phyloP scores from a whole-genome alignment of 92 coral and sea anemone species.

The Micromussa lordhowensis region DNA sequence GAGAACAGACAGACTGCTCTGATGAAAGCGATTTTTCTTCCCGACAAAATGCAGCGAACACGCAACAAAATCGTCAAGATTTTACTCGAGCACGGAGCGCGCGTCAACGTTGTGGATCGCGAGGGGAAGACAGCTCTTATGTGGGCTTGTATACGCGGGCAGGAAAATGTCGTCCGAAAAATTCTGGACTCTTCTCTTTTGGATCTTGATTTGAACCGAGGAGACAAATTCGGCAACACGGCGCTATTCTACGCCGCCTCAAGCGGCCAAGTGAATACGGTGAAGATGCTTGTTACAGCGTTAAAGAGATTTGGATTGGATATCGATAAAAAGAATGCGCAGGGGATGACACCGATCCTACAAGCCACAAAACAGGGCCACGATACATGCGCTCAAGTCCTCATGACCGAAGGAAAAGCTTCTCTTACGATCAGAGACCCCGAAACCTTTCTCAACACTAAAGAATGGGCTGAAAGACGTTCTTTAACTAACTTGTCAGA shows the following conservation, averaged over 20 bases:
- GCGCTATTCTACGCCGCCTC: slow-evolving; percentile 90
- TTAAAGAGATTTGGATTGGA: slow-evolving; percentile 88
- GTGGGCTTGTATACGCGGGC: slow-evolving; percentile 85
- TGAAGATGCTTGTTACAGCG: slow-evolving; percentile 72
- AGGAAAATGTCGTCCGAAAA: slow-evolving; percentile 69
- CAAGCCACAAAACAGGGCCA: slow-evolving; percentile 81
- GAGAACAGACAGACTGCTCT: slow-evolving; percentile 88
- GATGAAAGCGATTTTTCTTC: slow-evolving; percentile 88
- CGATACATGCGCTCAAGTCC: slow-evolving; percentile 72
- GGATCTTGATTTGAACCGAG: slow-evolving; percentile 86
- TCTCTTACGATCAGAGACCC: slow-evolving; percentile 81
- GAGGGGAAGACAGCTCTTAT: slow-evolving; percentile 80
- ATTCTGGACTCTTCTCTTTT: slow-evolving; percentile 74
- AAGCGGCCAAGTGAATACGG: slow-evolving; percentile 69
- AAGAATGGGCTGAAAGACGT: slow-evolving; percentile 78
- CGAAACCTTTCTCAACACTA: slow-evolving; percentile 65
- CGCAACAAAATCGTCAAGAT: slow-evolving; percentile 83
- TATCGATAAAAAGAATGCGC: slow-evolving; percentile 78
- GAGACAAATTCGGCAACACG: slow-evolving; percentile 84
- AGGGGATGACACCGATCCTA: slow-evolving; percentile 86
- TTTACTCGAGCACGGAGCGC: slow-evolving; percentile 81
- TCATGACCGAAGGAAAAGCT: slow-evolving; percentile 87
- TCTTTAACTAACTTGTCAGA: slow-evolving; percentile 65
- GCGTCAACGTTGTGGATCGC: slow-evolving; percentile 81
- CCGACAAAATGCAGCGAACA: slow-evolving; percentile 85